A percentile compares a stretch with the other conserved stretches of the same genome.
Conservation (phyloP, 2,888 invertebrate species). For the Nomada ruficornis region DNA sequence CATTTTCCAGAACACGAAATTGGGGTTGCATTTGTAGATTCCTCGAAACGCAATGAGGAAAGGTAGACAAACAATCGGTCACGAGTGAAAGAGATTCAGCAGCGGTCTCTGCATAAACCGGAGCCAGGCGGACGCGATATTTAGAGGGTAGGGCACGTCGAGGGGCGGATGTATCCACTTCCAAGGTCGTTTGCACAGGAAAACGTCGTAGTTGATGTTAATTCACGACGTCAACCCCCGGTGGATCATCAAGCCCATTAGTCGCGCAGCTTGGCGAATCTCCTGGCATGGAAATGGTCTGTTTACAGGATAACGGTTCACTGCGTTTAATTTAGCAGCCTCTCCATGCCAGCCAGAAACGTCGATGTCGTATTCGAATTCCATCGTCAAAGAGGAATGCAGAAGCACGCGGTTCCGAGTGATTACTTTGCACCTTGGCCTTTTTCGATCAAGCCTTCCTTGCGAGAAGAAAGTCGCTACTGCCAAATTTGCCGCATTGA, state of each 20-base stretch:
- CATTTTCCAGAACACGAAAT: not conserved
- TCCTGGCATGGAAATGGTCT: slow-evolving; percentile 74
- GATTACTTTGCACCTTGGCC: slow-evolving; percentile 32
- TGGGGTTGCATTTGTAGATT: slow-evolving; percentile 28
- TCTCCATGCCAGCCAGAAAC: slow-evolving; percentile 13
- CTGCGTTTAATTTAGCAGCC: slow-evolving; percentile 72
- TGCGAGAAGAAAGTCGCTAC: slow-evolving; percentile 5
- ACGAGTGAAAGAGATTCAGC: slow-evolving; percentile 24
- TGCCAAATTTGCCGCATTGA: not conserved
- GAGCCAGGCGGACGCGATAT: slow-evolving; percentile 16
- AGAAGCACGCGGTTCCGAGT: slow-evolving; percentile 44
- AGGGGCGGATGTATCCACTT: slow-evolving; percentile 64
- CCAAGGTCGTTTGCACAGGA: slow-evolving; percentile 68
- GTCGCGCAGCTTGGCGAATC: slow-evolving; percentile 70
- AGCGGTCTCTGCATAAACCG: slow-evolving; percentile 17
- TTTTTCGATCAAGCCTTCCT: slow-evolving; percentile 11
- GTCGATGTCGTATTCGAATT: slow-evolving; percentile 53
- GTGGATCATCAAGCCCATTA: slow-evolving; percentile 75
- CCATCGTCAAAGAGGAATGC: slow-evolving; percentile 52
- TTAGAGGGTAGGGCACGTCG: slow-evolving; percentile 26
- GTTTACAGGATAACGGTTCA: slow-evolving; percentile 75
- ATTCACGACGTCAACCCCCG: slow-evolving; percentile 69
- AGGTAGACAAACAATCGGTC: slow-evolving; percentile 66
- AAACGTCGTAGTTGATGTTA: slow-evolving; percentile 70
- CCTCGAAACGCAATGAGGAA: slow-evolving; percentile 41